These are phyloP conservation scores for Acronicta psi DNA, from an alignment of 2,888 invertebrate species.

Conservation along the genomic window DNA sequence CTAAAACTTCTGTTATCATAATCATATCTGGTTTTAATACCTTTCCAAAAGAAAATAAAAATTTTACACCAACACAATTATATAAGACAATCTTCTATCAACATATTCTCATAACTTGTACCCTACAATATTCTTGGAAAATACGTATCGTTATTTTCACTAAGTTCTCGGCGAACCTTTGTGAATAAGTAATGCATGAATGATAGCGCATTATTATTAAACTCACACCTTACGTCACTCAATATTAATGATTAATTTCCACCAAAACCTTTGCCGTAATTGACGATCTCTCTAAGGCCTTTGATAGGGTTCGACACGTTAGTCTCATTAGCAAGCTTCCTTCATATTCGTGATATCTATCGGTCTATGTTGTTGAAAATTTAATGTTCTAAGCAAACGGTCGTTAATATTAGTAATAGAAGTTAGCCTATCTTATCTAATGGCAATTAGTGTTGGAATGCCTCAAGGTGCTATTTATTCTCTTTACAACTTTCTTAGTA, in stretches of 20 bases:
- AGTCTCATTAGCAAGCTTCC: constrained; percentile 29
- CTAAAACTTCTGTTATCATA: too few relatives aligned
- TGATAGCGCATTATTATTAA: constrained; percentile 36
- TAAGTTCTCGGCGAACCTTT: constrained; percentile 33
- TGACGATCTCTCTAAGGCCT: constrained; percentile 19
- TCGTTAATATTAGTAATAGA: constrained; percentile 1
- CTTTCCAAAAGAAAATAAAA: too few relatives aligned
- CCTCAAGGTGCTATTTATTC: too few relatives aligned
- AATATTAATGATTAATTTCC: constrained; percentile 41
- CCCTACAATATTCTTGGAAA: constrained; percentile 16
- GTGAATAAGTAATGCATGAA: constrained; percentile 50
- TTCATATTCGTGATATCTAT: constrained; percentile 22
- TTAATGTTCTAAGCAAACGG: constrained; percentile 5
- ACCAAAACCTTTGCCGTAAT: constrained; percentile 20
- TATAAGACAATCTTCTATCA: too few relatives aligned
- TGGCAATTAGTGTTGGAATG: constrained; percentile 9
- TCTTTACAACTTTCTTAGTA: too few relatives aligned
- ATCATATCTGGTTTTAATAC: too few relatives aligned
- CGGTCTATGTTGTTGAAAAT: constrained; percentile 13
- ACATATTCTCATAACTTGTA: constrained; percentile 25
- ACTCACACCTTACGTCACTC: constrained; percentile 37
- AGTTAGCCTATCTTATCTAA: background rate
- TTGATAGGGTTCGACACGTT: constrained; percentile 29
- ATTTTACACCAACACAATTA: too few relatives aligned
- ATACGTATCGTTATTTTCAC: constrained; percentile 47